A percentile compares a stretch with the other conserved stretches of the same genome.
These are phyloP conservation scores for Umimayanthus kanabou DNA, from an alignment of 92 coral and sea anemone species.

Conservation along the genomic window DNA sequence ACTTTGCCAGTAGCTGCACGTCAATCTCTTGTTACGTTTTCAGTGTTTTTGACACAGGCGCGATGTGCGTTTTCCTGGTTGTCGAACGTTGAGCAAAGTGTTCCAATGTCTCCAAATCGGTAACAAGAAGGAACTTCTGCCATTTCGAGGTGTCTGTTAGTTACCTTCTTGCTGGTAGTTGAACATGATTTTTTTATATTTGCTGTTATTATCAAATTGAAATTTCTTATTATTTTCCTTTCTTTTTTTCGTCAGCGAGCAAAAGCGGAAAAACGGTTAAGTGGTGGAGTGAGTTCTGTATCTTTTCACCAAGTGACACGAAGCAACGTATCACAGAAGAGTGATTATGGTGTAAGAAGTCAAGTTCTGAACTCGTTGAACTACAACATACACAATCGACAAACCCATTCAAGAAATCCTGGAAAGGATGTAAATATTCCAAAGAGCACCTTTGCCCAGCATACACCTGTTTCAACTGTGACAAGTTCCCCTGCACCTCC, in stretches of 20 bases:
- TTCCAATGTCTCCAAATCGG: not conserved
- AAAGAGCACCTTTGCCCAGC: not conserved
- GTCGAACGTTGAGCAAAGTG: not conserved
- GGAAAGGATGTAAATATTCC: not conserved
- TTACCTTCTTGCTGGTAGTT: not conserved
- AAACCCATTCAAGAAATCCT: not conserved
- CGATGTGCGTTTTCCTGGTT: not conserved
- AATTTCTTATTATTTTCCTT: not conserved
- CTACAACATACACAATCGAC: not conserved
- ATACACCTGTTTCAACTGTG: not conserved
- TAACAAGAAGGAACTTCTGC: not conserved
- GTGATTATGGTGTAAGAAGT: not conserved
- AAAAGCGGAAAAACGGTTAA: not conserved
- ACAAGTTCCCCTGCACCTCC: not conserved
- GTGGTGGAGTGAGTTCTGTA: not conserved
- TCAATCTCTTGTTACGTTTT: not conserved
- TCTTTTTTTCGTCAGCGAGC: slow-evolving; percentile 9
- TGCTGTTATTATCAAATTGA: not conserved
- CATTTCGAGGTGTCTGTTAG: not conserved
- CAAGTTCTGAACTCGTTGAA: not conserved
- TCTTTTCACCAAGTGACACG: not conserved
- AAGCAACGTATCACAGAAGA: not conserved
- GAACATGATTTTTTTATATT: not conserved
- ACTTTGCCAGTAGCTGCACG: not conserved
- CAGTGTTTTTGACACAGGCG: not conserved